Evolutionary conservation across 2,797 vertebrate genomes (phyloP), one percentile per base, ranked within the genome.

Genomic region (Eulemur mongoz): DNA sequence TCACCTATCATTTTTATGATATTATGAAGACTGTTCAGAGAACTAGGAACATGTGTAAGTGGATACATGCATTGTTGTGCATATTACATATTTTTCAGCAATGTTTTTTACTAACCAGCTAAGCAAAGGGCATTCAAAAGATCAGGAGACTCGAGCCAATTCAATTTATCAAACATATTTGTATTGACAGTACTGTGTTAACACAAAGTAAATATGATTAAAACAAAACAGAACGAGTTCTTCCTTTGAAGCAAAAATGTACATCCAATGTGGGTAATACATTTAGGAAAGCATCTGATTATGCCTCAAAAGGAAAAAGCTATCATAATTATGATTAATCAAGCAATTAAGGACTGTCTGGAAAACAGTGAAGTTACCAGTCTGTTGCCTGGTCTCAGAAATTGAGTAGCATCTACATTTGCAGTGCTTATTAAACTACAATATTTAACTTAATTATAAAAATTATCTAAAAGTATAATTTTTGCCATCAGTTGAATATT

Each of bases 401-500:
- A 69, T 7, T 78, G 48, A 87, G 20, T 25, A 54, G n/a, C 18
- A 38, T 69, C n/a, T 90, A 57, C 35, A 78, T 95, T 95, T 93
- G 65, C 30, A 69, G 14, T 88, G 30, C n/a, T 69, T 48, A 23
- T 48, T 85, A 79, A 85, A 52, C 17, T 75, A 80, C 15, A 91
- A 6, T 88, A 67, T 89, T 89, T 94, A 94, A 91, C 18, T 91
- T 92, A 92, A 82, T 80, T 93, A 82, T 5, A 80, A 17, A 69
- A 70, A 45, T 94, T 54, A 88, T 90, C 48, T 95, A 69, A 88
- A 57, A 86, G 57, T 61, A 23, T 23, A 83, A 23, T 80, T 76
- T 89, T 93, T 78, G 43, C 11, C 27, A 59, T 52, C n/a, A 35
- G 3, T 20, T 82, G 5, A 65, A 30, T 70, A 72, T 87, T 89